Conservation (phyloP, 2,797 vertebrate species). For the Hydrophis major region DNA sequence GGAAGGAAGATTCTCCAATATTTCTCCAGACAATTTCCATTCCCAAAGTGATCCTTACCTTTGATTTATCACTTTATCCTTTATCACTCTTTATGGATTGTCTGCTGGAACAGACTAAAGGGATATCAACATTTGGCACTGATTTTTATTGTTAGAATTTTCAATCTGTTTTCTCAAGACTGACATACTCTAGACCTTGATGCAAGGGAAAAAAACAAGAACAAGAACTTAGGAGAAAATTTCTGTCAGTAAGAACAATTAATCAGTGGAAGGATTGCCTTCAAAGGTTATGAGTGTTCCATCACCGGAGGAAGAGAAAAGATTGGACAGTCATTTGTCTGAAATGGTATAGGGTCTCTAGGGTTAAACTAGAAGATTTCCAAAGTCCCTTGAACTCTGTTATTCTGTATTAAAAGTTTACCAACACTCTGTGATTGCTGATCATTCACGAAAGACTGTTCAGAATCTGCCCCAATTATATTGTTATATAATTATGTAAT, state of each 20-base stretch:
- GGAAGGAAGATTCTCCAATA: background rate
- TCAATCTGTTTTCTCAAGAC: background rate
- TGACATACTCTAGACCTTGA: background rate
- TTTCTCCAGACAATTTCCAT: background rate
- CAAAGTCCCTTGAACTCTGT: background rate
- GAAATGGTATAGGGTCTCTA: background rate
- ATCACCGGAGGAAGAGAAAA: background rate
- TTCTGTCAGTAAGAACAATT: background rate
- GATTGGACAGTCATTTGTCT: background rate
- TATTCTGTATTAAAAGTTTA: background rate
- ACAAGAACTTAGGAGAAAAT: background rate
- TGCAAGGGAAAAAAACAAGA: background rate
- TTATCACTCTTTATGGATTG: background rate
- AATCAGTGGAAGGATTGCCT: background rate
- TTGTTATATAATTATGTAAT: background rate
- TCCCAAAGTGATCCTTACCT: too few species aligned
- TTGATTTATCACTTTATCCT: background rate
- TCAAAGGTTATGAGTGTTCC: background rate
- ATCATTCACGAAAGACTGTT: background rate
- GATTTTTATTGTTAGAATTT: background rate
- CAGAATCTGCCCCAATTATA: background rate
- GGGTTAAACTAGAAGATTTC: background rate
- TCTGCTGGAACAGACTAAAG: background rate
- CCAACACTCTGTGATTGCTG: background rate
- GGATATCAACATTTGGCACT: background rate